These are phyloP conservation scores for Lota lota DNA, from an alignment of 2,113 vertebrate genomes.

Conservation along the genomic window DNA sequence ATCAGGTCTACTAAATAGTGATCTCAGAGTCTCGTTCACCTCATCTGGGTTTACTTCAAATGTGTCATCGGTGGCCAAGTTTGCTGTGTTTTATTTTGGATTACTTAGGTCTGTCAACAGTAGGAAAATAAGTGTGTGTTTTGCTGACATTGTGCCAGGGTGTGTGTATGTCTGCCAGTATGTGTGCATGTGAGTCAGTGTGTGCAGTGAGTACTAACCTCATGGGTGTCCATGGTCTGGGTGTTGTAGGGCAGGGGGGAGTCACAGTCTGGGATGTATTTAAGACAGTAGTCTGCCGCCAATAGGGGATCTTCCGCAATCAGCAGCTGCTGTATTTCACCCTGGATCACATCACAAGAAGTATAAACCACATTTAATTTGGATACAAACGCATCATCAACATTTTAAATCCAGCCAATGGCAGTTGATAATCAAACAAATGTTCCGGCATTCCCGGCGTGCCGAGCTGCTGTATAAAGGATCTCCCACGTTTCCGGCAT, in stretches of 20 bases:
- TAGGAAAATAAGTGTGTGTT: too few relatives aligned
- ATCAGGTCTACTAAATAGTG: not conserved
- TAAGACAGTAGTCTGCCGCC: constrained; percentile 79
- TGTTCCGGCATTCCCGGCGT: not conserved
- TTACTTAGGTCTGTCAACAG: too few relatives aligned
- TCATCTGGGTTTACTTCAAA: too few relatives aligned
- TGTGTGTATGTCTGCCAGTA: not conserved
- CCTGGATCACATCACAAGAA: constrained; percentile 64
- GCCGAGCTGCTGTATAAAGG: too few relatives aligned
- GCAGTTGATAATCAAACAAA: not conserved
- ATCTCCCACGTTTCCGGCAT: too few relatives aligned
- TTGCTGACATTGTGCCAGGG: not conserved
- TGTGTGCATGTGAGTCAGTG: not conserved
- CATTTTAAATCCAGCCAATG: not conserved
- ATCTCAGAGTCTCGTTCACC: too few relatives aligned
- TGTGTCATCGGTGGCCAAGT: too few relatives aligned
- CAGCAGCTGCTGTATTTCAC: constrained; percentile 87
- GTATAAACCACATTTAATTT: too few relatives aligned
- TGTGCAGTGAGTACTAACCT: constrained; percentile 57
- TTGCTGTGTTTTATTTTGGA: too few relatives aligned
- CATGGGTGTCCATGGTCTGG: constrained; percentile 45
- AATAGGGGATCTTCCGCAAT: constrained; percentile 75
- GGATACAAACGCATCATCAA: not conserved
- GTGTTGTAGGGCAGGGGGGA: constrained; percentile 61
- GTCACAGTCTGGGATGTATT: constrained; percentile 82